phyloP scores from a whole-genome alignment of 2,113 vertebrate genomes.

The Cyprinus carpio region DNA sequence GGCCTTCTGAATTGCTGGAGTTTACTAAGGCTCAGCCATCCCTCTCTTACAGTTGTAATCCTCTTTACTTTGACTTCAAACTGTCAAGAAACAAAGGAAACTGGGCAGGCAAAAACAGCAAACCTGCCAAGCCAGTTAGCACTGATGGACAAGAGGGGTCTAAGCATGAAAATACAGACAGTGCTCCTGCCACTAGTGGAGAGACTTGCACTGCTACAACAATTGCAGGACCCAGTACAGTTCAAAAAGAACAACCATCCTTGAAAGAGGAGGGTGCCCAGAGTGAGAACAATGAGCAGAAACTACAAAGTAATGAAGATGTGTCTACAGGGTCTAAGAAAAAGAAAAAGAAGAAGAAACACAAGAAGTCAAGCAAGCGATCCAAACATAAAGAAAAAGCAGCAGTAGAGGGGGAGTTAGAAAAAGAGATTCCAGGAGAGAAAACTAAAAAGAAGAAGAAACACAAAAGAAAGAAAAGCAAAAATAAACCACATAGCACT shows the following conservation, averaged over 20 bases:
- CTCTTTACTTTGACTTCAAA: slow-evolving; percentile 98
- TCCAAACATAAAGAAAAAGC: slow-evolving; percentile 81
- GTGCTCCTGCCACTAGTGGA: slow-evolving; percentile 62
- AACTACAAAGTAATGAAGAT: slow-evolving; percentile 65
- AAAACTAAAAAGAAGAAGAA: slow-evolving; percentile 92
- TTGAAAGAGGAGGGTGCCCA: slow-evolving; percentile 58
- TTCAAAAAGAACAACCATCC: slow-evolving; percentile 59
- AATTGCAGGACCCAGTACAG: slow-evolving; percentile 56
- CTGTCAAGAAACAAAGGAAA: slow-evolving; percentile 89
- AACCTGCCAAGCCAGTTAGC: slow-evolving; percentile 65
- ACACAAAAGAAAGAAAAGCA: slow-evolving; percentile 88
- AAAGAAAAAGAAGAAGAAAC: slow-evolving; percentile 95
- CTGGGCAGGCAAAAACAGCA: slow-evolving; percentile 65
- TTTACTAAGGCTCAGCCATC: slow-evolving; percentile 92
- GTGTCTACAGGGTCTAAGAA: slow-evolving; percentile 73
- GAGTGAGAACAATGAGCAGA: slow-evolving; percentile 63
- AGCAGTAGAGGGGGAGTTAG: slow-evolving; percentile 74
- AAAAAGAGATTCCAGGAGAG: slow-evolving; percentile 74
- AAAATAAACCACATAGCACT: slow-evolving; percentile 68
- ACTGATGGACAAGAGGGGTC: slow-evolving; percentile 58
- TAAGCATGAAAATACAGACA: slow-evolving; percentile 63
- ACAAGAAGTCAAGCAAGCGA: slow-evolving; percentile 94
- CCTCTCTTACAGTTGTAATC: slow-evolving; percentile 96
- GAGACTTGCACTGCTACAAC: slow-evolving; percentile 37
- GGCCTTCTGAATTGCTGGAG: slow-evolving; percentile 95